These are phyloP conservation scores for Caenorhabditis zanzibari DNA, from an alignment of 2,888 invertebrate genomes.

Conservation along the genomic window DNA sequence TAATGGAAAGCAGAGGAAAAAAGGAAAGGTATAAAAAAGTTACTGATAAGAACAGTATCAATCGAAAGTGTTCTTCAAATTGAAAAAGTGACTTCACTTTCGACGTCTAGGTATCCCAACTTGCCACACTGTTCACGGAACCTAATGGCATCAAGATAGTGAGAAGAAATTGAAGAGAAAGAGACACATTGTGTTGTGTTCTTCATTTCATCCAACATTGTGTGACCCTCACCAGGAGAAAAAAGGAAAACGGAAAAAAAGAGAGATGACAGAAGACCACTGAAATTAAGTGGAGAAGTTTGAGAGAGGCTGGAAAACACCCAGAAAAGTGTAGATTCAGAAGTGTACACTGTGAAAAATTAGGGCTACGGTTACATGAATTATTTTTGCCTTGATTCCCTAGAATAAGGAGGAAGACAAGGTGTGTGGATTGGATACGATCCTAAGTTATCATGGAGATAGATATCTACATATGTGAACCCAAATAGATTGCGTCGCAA, in stretches of 20 bases:
- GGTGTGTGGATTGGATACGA: too few relatives aligned
- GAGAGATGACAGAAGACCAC: conserved; percentile 19
- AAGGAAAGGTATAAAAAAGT: conserved; percentile 12
- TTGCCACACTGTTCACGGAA: background rate
- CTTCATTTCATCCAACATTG: conserved; percentile 19
- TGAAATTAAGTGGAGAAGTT: background rate
- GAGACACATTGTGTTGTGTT: conserved; percentile 17
- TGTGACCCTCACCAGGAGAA: conserved; percentile 28
- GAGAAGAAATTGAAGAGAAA: conserved; percentile 19
- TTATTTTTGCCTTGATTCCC: too few relatives aligned
- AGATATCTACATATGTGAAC: too few relatives aligned
- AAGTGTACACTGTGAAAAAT: background rate
- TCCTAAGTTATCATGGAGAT: too few relatives aligned
- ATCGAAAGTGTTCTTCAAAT: conserved; percentile 22
- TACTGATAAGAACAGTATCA: conserved; percentile 35
- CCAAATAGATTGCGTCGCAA: too few relatives aligned
- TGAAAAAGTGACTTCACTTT: conserved; percentile 16
- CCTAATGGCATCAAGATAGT: background rate
- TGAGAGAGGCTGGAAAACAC: background rate
- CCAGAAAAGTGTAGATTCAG: background rate
- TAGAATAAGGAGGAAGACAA: too few relatives aligned
- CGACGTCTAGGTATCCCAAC: conserved; percentile 3
- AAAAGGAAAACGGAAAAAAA: conserved; percentile 13
- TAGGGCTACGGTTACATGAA: background rate
- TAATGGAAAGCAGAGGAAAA: conserved; percentile 6